A percentile compares a stretch with the other conserved stretches of the same genome.
phyloP scores from a whole-genome alignment of 2,888 invertebrate species.

The Nomada ferruginata region DNA sequence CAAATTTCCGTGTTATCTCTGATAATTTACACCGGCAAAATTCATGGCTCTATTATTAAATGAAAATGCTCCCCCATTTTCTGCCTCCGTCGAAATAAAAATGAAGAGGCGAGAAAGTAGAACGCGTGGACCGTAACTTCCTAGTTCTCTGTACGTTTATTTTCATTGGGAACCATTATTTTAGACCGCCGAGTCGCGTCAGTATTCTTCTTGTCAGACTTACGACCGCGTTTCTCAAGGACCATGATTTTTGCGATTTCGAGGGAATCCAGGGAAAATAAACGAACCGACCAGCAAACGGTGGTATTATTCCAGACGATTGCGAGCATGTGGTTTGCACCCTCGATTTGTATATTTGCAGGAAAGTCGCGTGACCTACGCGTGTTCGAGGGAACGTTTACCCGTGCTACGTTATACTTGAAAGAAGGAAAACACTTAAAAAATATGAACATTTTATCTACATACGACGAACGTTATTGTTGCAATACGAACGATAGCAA shows the following conservation, averaged over 20 bases:
- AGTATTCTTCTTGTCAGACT: background rate
- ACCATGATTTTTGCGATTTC: background rate
- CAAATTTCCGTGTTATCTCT: too few species aligned
- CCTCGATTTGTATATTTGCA: conserved; percentile 39
- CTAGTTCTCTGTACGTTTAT: background rate
- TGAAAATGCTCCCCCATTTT: too few species aligned
- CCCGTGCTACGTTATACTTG: conserved; percentile 9
- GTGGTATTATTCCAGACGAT: conserved; percentile 45
- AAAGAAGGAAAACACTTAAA: conserved; percentile 18
- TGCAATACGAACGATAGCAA: background rate
- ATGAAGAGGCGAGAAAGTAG: background rate
- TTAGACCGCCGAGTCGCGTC: background rate
- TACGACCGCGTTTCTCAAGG: background rate
- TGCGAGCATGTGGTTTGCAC: conserved; percentile 6
- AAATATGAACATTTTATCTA: background rate
- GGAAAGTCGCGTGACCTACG: conserved; percentile 30
- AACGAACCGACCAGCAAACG: conserved; percentile 34
- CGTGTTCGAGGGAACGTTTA: conserved; percentile 8
- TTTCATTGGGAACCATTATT: background rate
- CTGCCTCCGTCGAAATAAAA: background rate
- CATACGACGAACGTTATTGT: background rate
- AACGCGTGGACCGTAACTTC: background rate
- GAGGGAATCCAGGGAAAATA: conserved; percentile 27
- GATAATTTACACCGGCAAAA: too few species aligned
- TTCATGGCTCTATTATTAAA: too few species aligned